These are phyloP conservation scores for Beroe ovata DNA, from an alignment of 37 sponge, comb jelly and placozoan genomes.

Conservation along the genomic window DNA sequence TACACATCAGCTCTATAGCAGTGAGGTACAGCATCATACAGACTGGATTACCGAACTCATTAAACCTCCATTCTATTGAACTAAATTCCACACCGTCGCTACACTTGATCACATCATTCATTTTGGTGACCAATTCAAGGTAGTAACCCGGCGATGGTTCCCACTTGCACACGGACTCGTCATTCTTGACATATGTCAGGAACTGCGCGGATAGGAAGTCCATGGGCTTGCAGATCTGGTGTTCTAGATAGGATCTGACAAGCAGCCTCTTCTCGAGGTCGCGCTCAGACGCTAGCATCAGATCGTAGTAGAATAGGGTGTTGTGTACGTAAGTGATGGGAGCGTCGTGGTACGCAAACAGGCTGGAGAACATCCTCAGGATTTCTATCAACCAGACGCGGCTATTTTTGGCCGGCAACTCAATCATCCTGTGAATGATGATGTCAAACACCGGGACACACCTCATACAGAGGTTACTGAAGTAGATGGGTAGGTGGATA, in stretches of 20 bases:
- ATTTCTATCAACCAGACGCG: constrained; percentile 13
- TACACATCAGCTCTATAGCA: constrained; percentile 33
- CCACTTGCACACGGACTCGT: neutral
- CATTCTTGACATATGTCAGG: neutral
- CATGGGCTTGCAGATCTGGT: constrained; percentile 30
- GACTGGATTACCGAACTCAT: constrained; percentile 60
- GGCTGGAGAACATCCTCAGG: neutral
- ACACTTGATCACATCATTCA: constrained; percentile 30
- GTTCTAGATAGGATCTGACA: constrained; percentile 10
- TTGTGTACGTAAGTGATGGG: constrained; percentile 46
- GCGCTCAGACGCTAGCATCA: constrained; percentile 11
- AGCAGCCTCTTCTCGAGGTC: constrained; percentile 41
- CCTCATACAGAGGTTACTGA: constrained; percentile 55
- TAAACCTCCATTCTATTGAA: constrained; percentile 29
- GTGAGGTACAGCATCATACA: constrained; percentile 46
- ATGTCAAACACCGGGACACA: constrained; percentile 32
- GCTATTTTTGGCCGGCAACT: constrained; percentile 20
- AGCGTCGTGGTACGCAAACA: constrained; percentile 59
- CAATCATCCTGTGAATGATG: constrained; percentile 43
- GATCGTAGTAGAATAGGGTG: constrained; percentile 35
- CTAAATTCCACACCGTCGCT: constrained; percentile 1
- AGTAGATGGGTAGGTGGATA: constrained; percentile 5
- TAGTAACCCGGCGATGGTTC: constrained; percentile 4
- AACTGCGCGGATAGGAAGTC: constrained; percentile 35
- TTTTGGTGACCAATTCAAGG: constrained; percentile 21